Evolutionary conservation across 1,140 invertebrate species (phyloP), one percentile per base, ranked within the genome.

Genomic region (Zaprionus gabonicus): DNA sequence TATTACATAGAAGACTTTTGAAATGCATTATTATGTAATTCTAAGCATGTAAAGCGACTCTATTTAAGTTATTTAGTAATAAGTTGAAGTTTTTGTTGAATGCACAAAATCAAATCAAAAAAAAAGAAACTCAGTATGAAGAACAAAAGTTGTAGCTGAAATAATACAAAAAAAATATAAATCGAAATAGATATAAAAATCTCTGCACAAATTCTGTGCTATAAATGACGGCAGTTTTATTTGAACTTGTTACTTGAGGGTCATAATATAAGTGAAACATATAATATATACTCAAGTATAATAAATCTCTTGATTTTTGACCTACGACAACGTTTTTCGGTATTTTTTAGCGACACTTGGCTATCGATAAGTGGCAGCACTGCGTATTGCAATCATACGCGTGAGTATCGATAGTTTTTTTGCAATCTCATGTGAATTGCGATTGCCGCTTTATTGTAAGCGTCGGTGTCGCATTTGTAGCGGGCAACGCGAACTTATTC

Each of bases 61-160:
- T 86, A 72, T 76, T 85, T 87, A 88, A 87, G 84, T 87, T 86
- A 87, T 80, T 78, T 90, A 88, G 81, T 81, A 15, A 71, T 90
- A 90, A 88, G 85, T 76, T 83, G 55, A 55, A 79, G 58, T 78
- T 88, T 87, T 68, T 84, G 75, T 88, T 88, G 71, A 88, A 84
- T 71, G 84, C 84, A 90, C 84, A 87, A 87, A 88, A 72, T 65
- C 58, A 23, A 90, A 88, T 81, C 81, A 84, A 88, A 87, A 76
- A 84, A 87, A 87, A 76, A 38, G 64, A 73, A 78, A 71, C 72
- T 70, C 38, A 59, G 57, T 74, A 49, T 72, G 67, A 73, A 67
- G 36, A 41, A 5, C 12, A 6, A 17, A 49, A 41, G 12, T 31
- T 12, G 51, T 17, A 10, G 23, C 3, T 15, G 17, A 15, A 15